Evolutionary conservation across 2,888 invertebrate genomes (phyloP), one percentile per base, ranked within the genome.

Genomic region (Drosophila pegasa): DNA sequence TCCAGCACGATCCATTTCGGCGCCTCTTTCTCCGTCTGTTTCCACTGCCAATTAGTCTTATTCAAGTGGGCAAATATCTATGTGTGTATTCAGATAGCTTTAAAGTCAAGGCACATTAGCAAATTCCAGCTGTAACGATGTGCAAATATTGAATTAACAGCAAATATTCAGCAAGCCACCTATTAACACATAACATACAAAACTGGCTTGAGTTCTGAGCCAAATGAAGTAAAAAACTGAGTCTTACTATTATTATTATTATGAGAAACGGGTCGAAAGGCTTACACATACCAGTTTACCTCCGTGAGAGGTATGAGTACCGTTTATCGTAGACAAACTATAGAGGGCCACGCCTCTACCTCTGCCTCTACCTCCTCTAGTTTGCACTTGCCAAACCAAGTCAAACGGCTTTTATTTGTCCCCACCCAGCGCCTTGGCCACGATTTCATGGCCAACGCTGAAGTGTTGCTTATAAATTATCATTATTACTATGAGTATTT

Each of bases 401-500:
- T 75, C 71, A 71, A 79, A 71, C 81, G 65, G 67, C 82, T 86
- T 80, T 86, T 78, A 55, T 55, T 52, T 50, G 48, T 43, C 31
- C 52, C 33, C 27, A 51, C 31, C 47, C 57, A 66, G 50, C 57
- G 45, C 37, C 48, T 68, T 69, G 60, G 57, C 18, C 74, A 52
- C 45, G 50, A 62, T 82, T 86, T 83, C 83, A 83, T 60, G 87
- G 87, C 79, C 84, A 72, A 57, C 67, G 50, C 25, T 31, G 29
- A 57, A 80, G 63, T 71, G 45, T 57, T 60, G 74, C 71, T 67
- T 62, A 61, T 64, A 72, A 71, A 72, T 58, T 51, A 51, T 68
- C 68, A 10, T 33, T 68, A 58, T 63, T 52, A 63, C 51, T 57
- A 43, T 67, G 71, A 16, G 47, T 67, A 60, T 63, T 59, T 48